Evolutionary conservation across 2,888 invertebrate species (phyloP), one percentile per base, ranked within the genome.

Genomic region (Drosophila melanosoma): DNA sequence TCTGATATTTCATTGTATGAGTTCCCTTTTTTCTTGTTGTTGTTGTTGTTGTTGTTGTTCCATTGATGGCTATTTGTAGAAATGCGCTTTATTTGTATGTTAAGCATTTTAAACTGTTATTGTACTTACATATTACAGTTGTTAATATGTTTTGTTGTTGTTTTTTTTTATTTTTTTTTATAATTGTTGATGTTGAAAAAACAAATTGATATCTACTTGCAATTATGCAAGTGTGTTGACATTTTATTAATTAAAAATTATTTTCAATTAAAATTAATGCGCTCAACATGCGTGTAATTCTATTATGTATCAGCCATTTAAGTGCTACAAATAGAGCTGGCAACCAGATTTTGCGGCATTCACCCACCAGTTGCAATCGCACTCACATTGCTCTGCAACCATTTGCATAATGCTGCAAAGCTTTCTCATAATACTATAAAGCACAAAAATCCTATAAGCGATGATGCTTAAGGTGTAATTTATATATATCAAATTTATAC

Each of bases 211-310:
- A 69, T 69, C 69, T 58, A 89, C 76, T 89, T 74, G 83, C 81
- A 86, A 86, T 86, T 88, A 88, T 79, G 79, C 65, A 68, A 54
- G 71, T 71, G 69, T 82, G 89, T 76, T 84, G 85, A 89, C 85
- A 81, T 84, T 87, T 88, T 85, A 89, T 86, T 86, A 86, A 86
- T 86, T 86, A 86, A 86, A 89, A 85, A 89, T 87, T 73, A 78
- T 85, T 89, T 85, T 82, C 82, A 89, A 86, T 86, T 87, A 86
- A 84, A 81, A 64, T 76, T 89, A 85, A 89, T 85, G 71, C 85
- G 78, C 78, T 87, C 78, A 87, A 78, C 74, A 76, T 81, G 78
- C 82, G 75, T 86, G 85, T 89, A 86, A 86, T 86, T 85, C 90
- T 76, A 76, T 89, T 81, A 79, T 79, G 79, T 74, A 53, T 69